Conservation (phyloP, 1,140 invertebrate genomes). For the Drosophila ambigua region DNA sequence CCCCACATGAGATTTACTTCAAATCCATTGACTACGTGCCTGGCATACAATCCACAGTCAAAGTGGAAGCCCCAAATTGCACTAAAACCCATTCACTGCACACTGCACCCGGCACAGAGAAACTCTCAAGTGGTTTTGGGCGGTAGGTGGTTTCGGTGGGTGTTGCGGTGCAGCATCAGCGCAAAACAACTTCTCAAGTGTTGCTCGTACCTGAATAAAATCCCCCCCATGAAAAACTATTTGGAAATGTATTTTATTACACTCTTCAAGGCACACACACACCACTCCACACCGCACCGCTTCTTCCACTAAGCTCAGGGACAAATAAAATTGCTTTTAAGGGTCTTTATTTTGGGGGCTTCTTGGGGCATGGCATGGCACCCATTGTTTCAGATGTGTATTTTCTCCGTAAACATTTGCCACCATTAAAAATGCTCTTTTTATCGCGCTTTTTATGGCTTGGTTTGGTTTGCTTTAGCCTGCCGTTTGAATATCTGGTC, state of each 20-base stretch:
- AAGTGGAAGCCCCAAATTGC: constrained; percentile 53
- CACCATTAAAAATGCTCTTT: constrained; percentile 56
- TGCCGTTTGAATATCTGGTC: constrained; percentile 29
- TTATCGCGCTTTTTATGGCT: constrained; percentile 40
- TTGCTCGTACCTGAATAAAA: constrained; percentile 32
- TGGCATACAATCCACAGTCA: constrained; percentile 18
- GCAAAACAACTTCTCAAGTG: constrained; percentile 50
- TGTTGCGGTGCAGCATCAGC: background rate
- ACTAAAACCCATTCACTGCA: constrained; percentile 50
- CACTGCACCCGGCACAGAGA: constrained; percentile 9
- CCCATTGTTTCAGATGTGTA: constrained; percentile 39
- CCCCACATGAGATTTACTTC: constrained; percentile 17
- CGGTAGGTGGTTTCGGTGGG: constrained; percentile 10
- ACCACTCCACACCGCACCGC: too few species aligned
- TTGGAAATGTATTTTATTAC: constrained; percentile 32
- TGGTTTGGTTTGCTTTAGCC: constrained; percentile 19
- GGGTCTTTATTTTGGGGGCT: constrained; percentile 21
- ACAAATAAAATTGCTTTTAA: constrained; percentile 42
- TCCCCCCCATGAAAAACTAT: constrained; percentile 28
- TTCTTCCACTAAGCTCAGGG: constrained; percentile 17
- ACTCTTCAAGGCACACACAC: constrained; percentile 13
- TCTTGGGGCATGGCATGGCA: constrained; percentile 13
- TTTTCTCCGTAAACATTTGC: constrained; percentile 29
- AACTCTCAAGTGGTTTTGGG: constrained; percentile 30
- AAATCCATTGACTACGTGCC: constrained; percentile 39